Percentiles rank a stretch among this genome's conserved stretches.
phyloP scores from a whole-genome alignment of 2,797 vertebrate species.

The Diplodus sargus region DNA sequence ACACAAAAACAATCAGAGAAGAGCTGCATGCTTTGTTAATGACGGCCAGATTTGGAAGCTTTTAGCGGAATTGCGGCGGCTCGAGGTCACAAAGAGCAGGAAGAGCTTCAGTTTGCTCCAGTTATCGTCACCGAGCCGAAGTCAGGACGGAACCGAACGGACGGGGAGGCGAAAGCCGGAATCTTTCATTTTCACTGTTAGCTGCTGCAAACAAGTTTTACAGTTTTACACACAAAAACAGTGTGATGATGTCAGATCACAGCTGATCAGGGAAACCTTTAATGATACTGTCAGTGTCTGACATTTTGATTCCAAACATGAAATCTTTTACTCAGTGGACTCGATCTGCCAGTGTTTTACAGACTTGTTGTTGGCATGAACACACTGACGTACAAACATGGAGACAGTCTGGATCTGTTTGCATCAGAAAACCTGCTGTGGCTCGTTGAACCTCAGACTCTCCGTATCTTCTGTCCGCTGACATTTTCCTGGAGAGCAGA shows the following conservation, averaged over 20 bases:
- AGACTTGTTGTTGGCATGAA: not conserved
- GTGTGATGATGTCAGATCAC: no score
- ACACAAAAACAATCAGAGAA: conserved; percentile 61
- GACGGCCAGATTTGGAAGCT: conserved; percentile 66
- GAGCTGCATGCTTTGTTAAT: conserved; percentile 52
- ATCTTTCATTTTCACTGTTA: not conserved
- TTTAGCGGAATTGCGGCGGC: conserved; percentile 58
- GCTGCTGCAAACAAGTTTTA: not conserved
- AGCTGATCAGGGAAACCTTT: no score
- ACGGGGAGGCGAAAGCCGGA: not conserved
- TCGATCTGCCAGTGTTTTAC: not conserved
- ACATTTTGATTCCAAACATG: no score
- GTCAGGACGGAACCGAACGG: conserved; percentile 26
- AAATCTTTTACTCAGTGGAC: not conserved
- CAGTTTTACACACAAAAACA: no score
- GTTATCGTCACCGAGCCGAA: conserved; percentile 27
- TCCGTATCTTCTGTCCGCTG: conserved; percentile 11
- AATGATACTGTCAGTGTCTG: no score
- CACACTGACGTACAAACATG: not conserved
- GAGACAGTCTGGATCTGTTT: not conserved
- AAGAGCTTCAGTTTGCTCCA: conserved; percentile 58
- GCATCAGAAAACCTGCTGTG: not conserved
- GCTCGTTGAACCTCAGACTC: not conserved
- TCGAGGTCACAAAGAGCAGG: conserved; percentile 46
- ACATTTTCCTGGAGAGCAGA: conserved; percentile 47